Evolutionary conservation across 2,888 invertebrate species (phyloP).

Genomic region (Caenorhabditis afra): DNA sequence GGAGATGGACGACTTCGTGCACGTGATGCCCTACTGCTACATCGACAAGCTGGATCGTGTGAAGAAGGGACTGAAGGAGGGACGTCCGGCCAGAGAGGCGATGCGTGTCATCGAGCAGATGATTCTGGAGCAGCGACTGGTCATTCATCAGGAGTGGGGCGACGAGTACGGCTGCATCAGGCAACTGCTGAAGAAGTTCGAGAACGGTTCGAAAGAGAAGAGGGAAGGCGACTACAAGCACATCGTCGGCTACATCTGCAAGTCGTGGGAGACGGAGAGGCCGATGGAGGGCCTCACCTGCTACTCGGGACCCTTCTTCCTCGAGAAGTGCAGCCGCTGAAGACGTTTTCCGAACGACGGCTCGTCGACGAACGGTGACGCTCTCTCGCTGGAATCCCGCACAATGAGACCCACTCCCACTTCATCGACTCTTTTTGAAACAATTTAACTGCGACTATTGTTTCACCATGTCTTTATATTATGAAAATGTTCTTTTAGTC

Average conservation of each 20-base stretch:
- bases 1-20: slow-evolving; percentile 43
- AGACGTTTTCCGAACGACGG: too few species aligned
- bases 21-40: slow-evolving; percentile 16
- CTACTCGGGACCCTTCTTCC: slow-evolving; percentile 25
- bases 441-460: too few species aligned
- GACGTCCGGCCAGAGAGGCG: slow-evolving; percentile 24
- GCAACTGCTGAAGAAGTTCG: slow-evolving; percentile 19
- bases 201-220: background rate
- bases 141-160: slow-evolving; percentile 10
- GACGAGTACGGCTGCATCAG: slow-evolving; percentile 22
- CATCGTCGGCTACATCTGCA: slow-evolving; percentile 34
- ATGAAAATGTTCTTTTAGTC: background rate
- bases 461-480: background rate
- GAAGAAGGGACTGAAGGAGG: slow-evolving; percentile 7
- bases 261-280: slow-evolving; percentile 16
- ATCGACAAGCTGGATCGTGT: slow-evolving; percentile 28
- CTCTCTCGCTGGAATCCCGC: slow-evolving; percentile 1
- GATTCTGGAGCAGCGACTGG: too few species aligned
- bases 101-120: slow-evolving; percentile 8
- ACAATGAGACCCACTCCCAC: background rate
- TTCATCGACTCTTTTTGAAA: too few species aligned
- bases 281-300: slow-evolving; percentile 43
- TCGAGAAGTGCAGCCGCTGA: slow-evolving; percentile 1
- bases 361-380: too few species aligned
- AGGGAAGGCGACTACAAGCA: slow-evolving; percentile 21